Base-by-base conservation (phyloP, 1,140 invertebrate genomes). In the Heliconius hewitsoni region DNA sequence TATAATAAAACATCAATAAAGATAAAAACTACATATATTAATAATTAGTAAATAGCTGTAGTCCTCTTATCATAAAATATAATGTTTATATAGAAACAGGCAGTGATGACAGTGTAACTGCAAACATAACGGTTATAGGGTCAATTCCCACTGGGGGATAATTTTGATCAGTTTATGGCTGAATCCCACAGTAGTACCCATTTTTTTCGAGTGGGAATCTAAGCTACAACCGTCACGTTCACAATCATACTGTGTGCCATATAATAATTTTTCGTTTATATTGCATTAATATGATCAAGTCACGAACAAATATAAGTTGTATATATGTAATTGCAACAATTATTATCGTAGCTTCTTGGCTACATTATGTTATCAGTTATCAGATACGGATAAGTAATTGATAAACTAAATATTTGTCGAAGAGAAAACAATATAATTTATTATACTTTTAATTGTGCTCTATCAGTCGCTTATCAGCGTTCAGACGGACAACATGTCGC, bases 401-500 rank as follows among this genome's bases (percentile, higher is more conserved):
- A 66, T 66, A 66, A 66, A 66, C 60, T 13, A 30, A 66, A 30
- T 30, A 66, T 19, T 52, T 19, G 16, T 30, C 1, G 11, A 5
- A 30, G 13, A 30, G 27, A 66, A 66, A 73, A 73, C 42, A 39
- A 73, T 39, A 73, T 39, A 73, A 39, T 73, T 37, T 50, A 50
- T 46, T 18, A 27, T 27, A 30, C 19, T n/a, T 74, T 46, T 74
- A 27, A 74, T 74, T 74, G 46, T 73, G 34, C 16, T 46, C 71
- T 2, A 74, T 30, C 30, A 55, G 73, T 72, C 71, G 34, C 9
- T 27, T 72, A 72, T n/a, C 37, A 73, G 46, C 46, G 37, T 13
- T 8, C 18, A 23, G 42, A 23, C 52, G 6, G n/a, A 3, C 23
- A 70, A 76, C 66, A 84, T 81, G 76, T 76, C 79, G 81, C 72